A percentile compares a stretch with the other conserved stretches of the same genome.
phyloP scores from a whole-genome alignment of 2,797 vertebrate genomes.

The Amblyopsis hoosieri region DNA sequence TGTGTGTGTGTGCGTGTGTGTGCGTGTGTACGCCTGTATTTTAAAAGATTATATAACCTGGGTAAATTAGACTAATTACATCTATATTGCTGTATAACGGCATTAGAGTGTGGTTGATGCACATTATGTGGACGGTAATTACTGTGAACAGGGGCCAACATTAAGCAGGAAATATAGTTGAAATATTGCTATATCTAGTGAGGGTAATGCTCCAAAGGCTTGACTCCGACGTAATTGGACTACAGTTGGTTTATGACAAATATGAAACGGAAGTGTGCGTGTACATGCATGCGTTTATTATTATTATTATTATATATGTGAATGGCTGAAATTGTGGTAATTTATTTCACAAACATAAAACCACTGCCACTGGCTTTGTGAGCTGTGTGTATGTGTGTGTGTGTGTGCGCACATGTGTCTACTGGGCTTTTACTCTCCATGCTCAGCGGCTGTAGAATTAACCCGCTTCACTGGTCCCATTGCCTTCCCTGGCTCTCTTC shows the following conservation, averaged over 20 bases:
- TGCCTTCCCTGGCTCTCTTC: conserved; percentile 23
- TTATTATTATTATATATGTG: neutral
- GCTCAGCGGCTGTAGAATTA: conserved; percentile 41
- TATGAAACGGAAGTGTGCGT: neutral
- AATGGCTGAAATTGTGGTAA: neutral
- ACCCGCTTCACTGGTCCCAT: conserved; percentile 39
- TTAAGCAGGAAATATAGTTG: neutral
- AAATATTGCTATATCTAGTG: neutral
- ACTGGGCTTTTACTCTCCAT: conserved; percentile 35
- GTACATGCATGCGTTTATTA: neutral
- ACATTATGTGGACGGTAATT: neutral
- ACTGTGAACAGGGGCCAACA: neutral
- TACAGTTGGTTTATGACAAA: neutral
- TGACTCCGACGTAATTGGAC: neutral
- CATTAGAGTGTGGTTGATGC: neutral
- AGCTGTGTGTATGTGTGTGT: conserved; percentile 3
- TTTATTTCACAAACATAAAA: too few relatives aligned
- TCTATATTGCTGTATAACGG: neutral
- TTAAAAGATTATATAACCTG: too few relatives aligned
- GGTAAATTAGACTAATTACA: neutral
- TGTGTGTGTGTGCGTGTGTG: conserved; percentile 4
- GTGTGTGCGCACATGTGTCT: conserved; percentile 39
- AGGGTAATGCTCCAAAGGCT: neutral
- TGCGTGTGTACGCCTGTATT: neutral
- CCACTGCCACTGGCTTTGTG: too few relatives aligned